phyloP scores from a whole-genome alignment of 2,113 vertebrate species.

The Garra rufa region DNA sequence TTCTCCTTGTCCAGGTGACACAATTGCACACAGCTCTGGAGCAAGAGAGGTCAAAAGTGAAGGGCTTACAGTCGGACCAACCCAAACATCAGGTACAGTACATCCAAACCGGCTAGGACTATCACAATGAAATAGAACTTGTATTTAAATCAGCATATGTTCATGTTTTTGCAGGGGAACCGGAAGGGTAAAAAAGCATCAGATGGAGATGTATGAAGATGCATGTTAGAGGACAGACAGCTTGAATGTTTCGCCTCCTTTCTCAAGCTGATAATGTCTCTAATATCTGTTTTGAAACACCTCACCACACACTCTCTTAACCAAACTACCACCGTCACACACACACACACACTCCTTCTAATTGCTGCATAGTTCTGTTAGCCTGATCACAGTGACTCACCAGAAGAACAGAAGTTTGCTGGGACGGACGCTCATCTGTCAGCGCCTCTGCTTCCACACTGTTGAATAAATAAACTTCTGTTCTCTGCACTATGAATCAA shows the following conservation, averaged over 20 bases:
- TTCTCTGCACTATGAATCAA: conserved; percentile 14
- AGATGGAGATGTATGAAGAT: conserved; percentile 82
- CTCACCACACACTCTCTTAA: background rate
- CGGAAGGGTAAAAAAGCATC: conserved; percentile 86
- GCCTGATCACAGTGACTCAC: background rate
- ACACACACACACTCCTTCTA: background rate
- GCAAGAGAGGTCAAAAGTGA: conserved; percentile 94
- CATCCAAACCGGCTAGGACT: background rate
- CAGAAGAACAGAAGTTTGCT: background rate
- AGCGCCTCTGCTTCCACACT: conserved; percentile 2
- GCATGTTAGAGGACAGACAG: background rate
- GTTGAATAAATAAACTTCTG: background rate
- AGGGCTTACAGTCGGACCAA: conserved; percentile 88
- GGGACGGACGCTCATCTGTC: background rate
- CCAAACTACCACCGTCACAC: background rate
- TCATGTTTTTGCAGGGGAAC: conserved; percentile 76
- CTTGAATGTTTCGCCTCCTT: conserved; percentile 3
- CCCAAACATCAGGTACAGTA: conserved; percentile 87
- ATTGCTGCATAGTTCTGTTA: background rate
- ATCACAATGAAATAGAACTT: too few species aligned
- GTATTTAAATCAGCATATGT: too few species aligned
- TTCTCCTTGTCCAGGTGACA: conserved; percentile 78
- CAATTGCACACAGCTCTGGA: conserved; percentile 88
- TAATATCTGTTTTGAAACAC: conserved; percentile 7
- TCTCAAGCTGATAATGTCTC: conserved; percentile 7